phyloP scores from a whole-genome alignment of 2,888 invertebrate genomes.

The Diloba caeruleocephala region DNA sequence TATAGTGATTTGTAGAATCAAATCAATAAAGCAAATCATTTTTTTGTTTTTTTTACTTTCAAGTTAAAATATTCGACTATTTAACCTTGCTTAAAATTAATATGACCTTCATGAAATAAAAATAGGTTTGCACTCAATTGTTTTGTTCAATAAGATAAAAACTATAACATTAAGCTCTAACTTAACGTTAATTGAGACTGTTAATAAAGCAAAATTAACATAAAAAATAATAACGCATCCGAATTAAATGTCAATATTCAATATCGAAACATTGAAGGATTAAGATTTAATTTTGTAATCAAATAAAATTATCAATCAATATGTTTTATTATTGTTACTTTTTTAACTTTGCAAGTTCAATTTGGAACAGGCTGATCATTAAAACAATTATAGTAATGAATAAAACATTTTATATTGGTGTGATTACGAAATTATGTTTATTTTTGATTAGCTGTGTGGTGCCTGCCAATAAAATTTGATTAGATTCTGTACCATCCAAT shows the following conservation, averaged over 20 bases:
- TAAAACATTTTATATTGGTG: constrained; percentile 52
- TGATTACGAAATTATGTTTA: constrained; percentile 61
- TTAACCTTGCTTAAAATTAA: background rate
- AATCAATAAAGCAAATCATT: background rate
- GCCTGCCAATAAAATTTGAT: constrained; percentile 60
- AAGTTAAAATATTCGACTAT: background rate
- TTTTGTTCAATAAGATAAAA: constrained; percentile 18
- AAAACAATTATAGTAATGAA: constrained; percentile 60
- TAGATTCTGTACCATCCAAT: constrained; percentile 57
- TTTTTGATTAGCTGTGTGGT: constrained; percentile 60
- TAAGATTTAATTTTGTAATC: constrained; percentile 53
- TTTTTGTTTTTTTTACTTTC: background rate
- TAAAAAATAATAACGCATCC: constrained; percentile 42
- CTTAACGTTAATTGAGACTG: constrained; percentile 27
- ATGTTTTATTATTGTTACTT: constrained; percentile 44
- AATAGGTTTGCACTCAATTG: background rate
- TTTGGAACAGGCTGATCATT: constrained; percentile 44
- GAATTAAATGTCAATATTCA: constrained; percentile 58
- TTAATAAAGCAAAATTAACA: constrained; percentile 30
- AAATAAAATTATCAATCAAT: constrained; percentile 55
- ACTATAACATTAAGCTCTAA: constrained; percentile 4
- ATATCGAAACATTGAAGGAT: constrained; percentile 54
- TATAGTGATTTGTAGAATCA: too few species aligned
- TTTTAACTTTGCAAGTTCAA: constrained; percentile 46
- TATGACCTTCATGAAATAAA: background rate